Evolutionary conservation across 2,113 vertebrate genomes (phyloP).

Genomic region (Odocoileus hemionus): DNA sequence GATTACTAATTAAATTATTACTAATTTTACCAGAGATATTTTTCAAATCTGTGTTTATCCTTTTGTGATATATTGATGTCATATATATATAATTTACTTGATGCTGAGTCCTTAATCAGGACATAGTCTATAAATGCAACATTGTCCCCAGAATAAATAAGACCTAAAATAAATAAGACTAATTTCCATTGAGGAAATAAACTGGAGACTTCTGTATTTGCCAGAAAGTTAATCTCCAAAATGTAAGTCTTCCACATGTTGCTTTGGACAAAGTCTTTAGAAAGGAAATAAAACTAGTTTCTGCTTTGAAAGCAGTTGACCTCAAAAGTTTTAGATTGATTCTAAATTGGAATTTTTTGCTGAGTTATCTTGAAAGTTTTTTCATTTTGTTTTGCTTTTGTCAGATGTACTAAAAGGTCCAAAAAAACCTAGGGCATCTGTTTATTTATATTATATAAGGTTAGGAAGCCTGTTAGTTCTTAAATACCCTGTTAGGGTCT

Average conservation of each 20-base stretch:
- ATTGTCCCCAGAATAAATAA: neutral
- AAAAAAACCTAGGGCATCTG: neutral
- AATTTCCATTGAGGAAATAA: conserved; percentile 19
- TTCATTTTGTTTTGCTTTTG: conserved; percentile 31
- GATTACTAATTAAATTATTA: neutral
- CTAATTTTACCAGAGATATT: neutral
- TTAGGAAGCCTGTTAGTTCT: neutral
- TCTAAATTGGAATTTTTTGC: conserved; percentile 31
- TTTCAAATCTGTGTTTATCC: neutral
- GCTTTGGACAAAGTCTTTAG: neutral
- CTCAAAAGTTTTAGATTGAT: conserved; percentile 20
- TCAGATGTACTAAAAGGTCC: neutral
- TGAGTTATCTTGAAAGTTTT: conserved; percentile 46
- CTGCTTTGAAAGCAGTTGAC: conserved; percentile 25
- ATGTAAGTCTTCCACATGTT: neutral
- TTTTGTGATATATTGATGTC: neutral
- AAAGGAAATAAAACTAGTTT: conserved; percentile 28
- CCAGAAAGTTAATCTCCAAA: conserved; percentile 5
- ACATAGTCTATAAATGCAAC: neutral
- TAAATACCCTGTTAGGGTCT: neutral
- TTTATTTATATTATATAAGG: conserved; percentile 2
- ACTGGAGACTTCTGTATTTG: neutral
- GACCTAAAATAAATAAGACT: neutral
- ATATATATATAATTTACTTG: neutral
- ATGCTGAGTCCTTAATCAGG: neutral